Evolutionary conservation across 2,797 vertebrate species (phyloP).

Genomic region (Danio jaintianensis): DNA sequence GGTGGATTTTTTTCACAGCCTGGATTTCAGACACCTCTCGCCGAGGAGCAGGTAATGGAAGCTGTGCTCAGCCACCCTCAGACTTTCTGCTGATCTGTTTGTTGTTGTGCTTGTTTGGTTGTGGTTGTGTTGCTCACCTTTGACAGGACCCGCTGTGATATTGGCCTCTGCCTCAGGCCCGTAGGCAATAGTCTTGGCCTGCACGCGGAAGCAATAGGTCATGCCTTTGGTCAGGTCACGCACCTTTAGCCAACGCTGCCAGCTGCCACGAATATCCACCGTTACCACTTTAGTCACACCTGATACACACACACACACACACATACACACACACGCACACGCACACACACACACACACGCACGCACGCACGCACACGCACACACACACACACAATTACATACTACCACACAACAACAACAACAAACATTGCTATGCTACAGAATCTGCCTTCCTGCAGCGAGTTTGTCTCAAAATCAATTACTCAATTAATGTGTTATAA

Average conservation of each 20-base stretch:
- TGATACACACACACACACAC: conserved; percentile 63
- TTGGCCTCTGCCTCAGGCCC: conserved; percentile 88
- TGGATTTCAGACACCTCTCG: conserved; percentile 39
- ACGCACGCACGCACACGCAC: conserved; percentile 41
- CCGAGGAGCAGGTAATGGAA: conserved; percentile 36
- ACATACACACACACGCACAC: neutral
- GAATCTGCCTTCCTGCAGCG: neutral
- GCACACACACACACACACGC: neutral
- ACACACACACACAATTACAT: conserved; percentile 8
- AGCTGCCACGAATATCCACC: conserved; percentile 91
- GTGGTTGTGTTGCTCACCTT: conserved; percentile 77
- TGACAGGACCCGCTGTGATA: conserved; percentile 88
- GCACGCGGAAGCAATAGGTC: conserved; percentile 89
- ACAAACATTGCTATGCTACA: neutral
- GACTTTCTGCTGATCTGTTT: conserved; percentile 35
- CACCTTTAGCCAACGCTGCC: conserved; percentile 94
- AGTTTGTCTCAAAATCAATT: conserved; percentile 6
- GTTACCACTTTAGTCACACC: conserved; percentile 96
- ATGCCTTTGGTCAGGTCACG: conserved; percentile 89
- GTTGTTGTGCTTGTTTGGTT: conserved; percentile 34
- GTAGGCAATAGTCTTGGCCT: conserved; percentile 89
- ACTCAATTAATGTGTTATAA: conserved; percentile 27
- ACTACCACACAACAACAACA: neutral
- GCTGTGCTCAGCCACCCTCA: conserved; percentile 9
- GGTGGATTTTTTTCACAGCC: conserved; percentile 41